Evolutionary conservation across 1,140 invertebrate species (phyloP).

Genomic region (Agraylea sexmaculata): DNA sequence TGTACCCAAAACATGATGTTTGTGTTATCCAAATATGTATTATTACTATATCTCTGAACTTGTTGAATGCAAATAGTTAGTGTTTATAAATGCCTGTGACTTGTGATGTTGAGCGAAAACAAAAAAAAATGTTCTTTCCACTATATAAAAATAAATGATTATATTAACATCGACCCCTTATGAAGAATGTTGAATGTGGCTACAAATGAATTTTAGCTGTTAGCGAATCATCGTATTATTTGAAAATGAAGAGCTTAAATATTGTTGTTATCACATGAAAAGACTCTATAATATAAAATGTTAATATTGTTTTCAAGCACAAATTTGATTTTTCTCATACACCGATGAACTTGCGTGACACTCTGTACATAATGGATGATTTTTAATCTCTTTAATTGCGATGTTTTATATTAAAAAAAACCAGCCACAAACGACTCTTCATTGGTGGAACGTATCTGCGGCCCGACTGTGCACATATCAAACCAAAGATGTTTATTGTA

Average conservation of each 20-base stretch:
- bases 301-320: background rate
- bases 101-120: conserved; percentile 19
- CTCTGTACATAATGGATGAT: conserved; percentile 1
- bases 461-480: conserved; percentile 21
- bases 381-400: too few relatives aligned
- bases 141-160: too few relatives aligned
- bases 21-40: conserved; percentile 8
- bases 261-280: background rate
- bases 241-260: too few relatives aligned
- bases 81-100: conserved; percentile 21
- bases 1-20: conserved; percentile 7
- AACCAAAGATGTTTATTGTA: conserved; percentile 13
- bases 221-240: too few relatives aligned
- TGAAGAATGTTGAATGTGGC: too few relatives aligned
- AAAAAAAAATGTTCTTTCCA: conserved; percentile 14
- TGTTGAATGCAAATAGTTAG: conserved; percentile 21
- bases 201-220: too few relatives aligned
- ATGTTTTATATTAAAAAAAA: too few relatives aligned
- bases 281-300: background rate
- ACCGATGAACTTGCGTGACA: background rate
- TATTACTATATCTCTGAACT: conserved; percentile 21
- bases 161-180: too few relatives aligned
- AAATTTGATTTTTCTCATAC: conserved; percentile 1
- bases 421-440: too few relatives aligned
- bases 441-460: too few relatives aligned